These are phyloP conservation scores for Resseliella maxima DNA, from an alignment of 2,888 invertebrate genomes.

Conservation along the genomic window DNA sequence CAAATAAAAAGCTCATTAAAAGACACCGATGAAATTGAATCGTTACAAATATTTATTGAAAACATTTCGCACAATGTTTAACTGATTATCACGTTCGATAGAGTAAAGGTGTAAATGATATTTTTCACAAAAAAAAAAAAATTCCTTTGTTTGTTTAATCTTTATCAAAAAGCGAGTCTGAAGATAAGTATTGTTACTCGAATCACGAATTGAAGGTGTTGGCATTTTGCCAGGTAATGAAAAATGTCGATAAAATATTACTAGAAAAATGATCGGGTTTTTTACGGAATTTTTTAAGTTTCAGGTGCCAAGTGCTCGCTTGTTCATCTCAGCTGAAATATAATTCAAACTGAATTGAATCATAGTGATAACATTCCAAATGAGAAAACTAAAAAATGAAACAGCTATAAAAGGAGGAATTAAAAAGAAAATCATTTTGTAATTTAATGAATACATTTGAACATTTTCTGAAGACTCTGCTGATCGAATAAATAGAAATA, in stretches of 20 bases:
- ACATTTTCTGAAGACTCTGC: no score
- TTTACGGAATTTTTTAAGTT: no score
- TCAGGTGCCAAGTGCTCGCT: no score
- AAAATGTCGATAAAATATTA: no score
- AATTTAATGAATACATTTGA: neutral
- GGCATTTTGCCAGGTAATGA: no score
- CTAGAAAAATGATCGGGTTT: no score
- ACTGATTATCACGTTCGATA: neutral
- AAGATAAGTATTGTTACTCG: no score
- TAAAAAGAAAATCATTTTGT: slow-evolving; percentile 4
- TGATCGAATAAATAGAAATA: neutral
- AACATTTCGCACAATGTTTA: neutral
- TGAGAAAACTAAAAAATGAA: neutral
- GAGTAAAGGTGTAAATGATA: neutral
- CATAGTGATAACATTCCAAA: neutral
- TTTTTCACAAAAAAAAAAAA: neutral
- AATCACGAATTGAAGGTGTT: no score
- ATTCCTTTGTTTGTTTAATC: no score
- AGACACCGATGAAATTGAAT: neutral
- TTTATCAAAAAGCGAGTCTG: no score
- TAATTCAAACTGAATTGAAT: neutral
- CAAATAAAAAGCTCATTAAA: neutral
- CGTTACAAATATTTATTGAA: neutral
- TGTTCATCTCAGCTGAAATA: neutral
- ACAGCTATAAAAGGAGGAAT: neutral